Evolutionary conservation across 2,113 vertebrate genomes (phyloP).

Genomic region (Tricholaema leucomelas): DNA sequence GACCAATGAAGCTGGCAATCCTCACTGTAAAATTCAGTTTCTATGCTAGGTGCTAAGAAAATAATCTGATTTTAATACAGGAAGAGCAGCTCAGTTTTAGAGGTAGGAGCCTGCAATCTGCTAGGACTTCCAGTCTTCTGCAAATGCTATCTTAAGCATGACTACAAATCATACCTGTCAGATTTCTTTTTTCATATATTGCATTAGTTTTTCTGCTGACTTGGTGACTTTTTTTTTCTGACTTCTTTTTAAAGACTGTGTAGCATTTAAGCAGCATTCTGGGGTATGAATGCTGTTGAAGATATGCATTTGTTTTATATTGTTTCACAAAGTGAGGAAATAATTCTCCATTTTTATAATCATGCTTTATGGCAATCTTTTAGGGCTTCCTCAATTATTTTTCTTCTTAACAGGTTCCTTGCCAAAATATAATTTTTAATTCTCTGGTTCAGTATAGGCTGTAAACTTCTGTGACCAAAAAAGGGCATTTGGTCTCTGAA

Average conservation of each 20-base stretch:
- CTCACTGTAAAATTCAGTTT: constrained; percentile 1
- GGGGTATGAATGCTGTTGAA: background rate
- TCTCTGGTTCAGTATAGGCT: background rate
- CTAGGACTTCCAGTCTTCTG: background rate
- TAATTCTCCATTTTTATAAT: background rate
- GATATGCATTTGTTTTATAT: background rate
- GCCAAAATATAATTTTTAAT: background rate
- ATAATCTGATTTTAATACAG: background rate
- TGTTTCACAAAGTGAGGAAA: background rate
- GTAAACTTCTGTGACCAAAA: background rate
- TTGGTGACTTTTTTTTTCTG: background rate
- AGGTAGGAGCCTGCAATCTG: background rate
- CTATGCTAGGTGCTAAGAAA: background rate
- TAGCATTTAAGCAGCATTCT: background rate
- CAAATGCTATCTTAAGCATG: background rate
- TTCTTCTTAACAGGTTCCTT: background rate
- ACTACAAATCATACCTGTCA: background rate
- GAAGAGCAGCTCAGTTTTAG: background rate
- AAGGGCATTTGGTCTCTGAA: background rate
- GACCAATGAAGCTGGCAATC: background rate
- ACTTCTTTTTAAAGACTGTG: background rate
- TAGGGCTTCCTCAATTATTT: background rate
- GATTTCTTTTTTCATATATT: background rate
- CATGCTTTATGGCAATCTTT: background rate
- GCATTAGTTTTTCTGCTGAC: background rate